phyloP scores from a whole-genome alignment of 2,113 vertebrate species.

The Pteronura brasiliensis region DNA sequence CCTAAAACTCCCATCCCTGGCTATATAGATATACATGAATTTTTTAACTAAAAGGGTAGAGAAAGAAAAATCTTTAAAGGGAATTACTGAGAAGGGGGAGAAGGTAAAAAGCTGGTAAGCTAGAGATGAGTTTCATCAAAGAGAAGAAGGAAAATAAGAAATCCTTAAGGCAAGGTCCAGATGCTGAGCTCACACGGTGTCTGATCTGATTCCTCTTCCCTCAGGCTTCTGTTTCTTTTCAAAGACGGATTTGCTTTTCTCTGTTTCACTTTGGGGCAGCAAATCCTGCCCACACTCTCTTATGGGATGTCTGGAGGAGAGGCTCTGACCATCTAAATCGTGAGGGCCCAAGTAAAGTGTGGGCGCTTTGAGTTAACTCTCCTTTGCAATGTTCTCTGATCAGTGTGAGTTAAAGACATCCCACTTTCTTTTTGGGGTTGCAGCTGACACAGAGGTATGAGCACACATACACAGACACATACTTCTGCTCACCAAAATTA shows the following conservation, averaged over 20 bases:
- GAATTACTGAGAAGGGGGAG: not conserved
- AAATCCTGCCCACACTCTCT: not conserved
- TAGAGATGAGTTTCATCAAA: not conserved
- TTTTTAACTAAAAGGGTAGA: not conserved
- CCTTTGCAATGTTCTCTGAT: not conserved
- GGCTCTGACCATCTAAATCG: not conserved
- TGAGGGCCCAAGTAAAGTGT: not conserved
- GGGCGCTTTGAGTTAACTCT: not conserved
- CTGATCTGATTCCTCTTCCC: not conserved
- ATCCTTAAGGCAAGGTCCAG: not conserved
- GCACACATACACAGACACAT: not conserved
- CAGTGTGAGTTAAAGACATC: not conserved
- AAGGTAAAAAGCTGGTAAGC: not conserved
- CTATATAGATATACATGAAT: not conserved
- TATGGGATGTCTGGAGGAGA: no score
- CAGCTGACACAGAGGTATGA: not conserved
- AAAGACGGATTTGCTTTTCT: not conserved
- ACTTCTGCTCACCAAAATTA: not conserved
- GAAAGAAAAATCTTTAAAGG: not conserved
- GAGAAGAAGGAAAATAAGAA: not conserved
- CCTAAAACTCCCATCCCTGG: not conserved
- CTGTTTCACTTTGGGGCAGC: not conserved
- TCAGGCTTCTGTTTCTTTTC: not conserved
- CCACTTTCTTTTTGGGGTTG: not conserved
- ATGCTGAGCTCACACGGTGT: not conserved